These are phyloP conservation scores for Hystrix brachyura DNA, from an alignment of 2,113 vertebrate species.

Conservation along the genomic window DNA sequence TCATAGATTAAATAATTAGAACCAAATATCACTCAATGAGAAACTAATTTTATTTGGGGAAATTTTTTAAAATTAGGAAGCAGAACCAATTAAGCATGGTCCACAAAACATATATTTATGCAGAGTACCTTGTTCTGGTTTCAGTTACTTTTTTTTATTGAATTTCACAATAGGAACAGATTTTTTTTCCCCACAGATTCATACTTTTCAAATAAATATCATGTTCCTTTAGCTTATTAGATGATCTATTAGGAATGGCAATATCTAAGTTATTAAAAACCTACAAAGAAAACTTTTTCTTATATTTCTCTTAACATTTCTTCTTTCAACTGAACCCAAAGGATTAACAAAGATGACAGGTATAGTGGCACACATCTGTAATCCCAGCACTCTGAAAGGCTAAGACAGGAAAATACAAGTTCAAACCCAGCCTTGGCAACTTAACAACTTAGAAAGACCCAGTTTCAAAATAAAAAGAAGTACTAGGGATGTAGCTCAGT, in stretches of 20 bases:
- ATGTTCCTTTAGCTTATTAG: background rate
- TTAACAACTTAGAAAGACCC: background rate
- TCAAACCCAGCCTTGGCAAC: background rate
- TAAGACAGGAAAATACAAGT: background rate
- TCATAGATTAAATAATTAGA: background rate
- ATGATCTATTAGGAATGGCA: background rate
- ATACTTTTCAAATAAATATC: background rate
- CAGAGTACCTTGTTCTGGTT: background rate
- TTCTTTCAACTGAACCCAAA: constrained; percentile 81
- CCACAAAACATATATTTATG: background rate
- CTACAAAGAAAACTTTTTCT: background rate
- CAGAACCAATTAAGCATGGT: background rate
- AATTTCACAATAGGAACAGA: background rate
- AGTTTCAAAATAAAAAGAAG: background rate
- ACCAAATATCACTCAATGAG: background rate
- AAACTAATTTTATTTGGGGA: background rate
- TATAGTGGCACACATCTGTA: background rate
- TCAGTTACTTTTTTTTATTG: background rate
- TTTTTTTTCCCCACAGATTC: background rate
- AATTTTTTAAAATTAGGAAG: background rate
- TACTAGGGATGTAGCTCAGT: background rate
- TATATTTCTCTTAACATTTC: background rate
- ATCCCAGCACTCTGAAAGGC: background rate
- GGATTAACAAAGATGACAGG: constrained; percentile 66
- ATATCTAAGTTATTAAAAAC: background rate